Base-by-base conservation (phyloP, 2,113 vertebrate genomes). In the Natator depressus region DNA sequence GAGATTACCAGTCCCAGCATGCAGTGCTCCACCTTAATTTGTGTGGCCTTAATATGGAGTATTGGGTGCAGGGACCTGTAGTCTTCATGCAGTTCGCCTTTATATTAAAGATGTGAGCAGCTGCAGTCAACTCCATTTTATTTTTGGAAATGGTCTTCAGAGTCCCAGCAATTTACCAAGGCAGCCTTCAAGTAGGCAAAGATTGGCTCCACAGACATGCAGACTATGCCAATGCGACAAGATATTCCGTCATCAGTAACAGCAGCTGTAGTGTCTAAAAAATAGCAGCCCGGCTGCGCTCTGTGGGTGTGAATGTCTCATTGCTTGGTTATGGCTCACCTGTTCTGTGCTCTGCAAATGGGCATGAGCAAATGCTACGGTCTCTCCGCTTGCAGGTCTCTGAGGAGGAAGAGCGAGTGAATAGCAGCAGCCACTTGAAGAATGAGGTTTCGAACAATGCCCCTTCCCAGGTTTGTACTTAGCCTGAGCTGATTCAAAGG, bases 381-480 rank as follows among this genome's bases (percentile, higher is more conserved):
- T 51, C 38, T 79, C 81, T 95, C 57, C 42, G 5, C 79, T 81
- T 84, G 57, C 50, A 94, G 90, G 80, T 69, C 19, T 79, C 85
- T 84, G 78, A 82, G 0, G 25, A 90, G 54, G 92, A 95, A 49
- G 90, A 93, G 27, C 55, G 50, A 76, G 38, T 62, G 51, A 80
- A 76, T 75, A 62, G 72, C 55, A 46, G 24, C 27, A 88, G 90
- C 85, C 25, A 0, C 10, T 6, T 1, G 55, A 95, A 88, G 80
- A 89, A 10, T 13, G 6, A 86, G 1, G 35, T 72, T 13, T 90
- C 90, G 89, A 84, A 51, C 9, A 11, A 46, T 1, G 1, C 69
- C 8, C 59, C 76, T 85, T 81, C 94, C 8, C 87, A 88, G 54
- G 92, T 94, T 7, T 90, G 76, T 86, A 12, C 87, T 90, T 42